These are phyloP conservation scores for Ladona fulva DNA, from an alignment of 1,140 invertebrate species.

Conservation along the genomic window DNA sequence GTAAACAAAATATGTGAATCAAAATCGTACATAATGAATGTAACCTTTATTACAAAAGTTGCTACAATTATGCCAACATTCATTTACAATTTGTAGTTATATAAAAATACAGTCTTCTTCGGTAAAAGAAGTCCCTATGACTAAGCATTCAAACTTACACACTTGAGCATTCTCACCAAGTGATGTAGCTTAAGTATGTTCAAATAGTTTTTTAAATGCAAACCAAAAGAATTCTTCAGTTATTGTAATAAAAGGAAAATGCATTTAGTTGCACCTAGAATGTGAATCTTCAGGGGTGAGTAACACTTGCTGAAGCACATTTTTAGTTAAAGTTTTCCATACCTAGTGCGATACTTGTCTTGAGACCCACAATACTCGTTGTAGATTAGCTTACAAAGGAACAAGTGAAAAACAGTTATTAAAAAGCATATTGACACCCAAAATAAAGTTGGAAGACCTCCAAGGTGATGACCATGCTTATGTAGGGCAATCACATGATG, in stretches of 20 bases:
- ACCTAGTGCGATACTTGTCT: conserved; percentile 49
- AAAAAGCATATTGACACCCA: conserved; percentile 86
- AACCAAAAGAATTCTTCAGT: too few species aligned
- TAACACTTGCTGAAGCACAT: not conserved
- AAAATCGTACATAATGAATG: not conserved
- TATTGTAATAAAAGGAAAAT: too few species aligned
- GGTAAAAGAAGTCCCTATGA: not conserved
- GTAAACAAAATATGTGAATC: too few species aligned
- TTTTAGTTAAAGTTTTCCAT: conserved; percentile 24
- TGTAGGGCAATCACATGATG: conserved; percentile 86
- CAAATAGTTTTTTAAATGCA: too few species aligned
- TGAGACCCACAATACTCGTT: conserved; percentile 72
- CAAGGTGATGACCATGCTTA: conserved; percentile 82
- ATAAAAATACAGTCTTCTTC: conserved; percentile 3
- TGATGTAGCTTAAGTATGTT: too few species aligned
- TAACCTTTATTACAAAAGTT: conserved; percentile 11
- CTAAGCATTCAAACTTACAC: too few species aligned
- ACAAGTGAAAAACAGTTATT: conserved; percentile 88
- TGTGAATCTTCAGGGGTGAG: not conserved
- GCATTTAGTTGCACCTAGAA: not conserved
- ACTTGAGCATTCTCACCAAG: too few species aligned
- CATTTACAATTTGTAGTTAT: not conserved
- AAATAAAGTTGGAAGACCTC: conserved; percentile 82
- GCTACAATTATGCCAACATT: not conserved
- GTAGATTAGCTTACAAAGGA: conserved; percentile 87